Percentiles rank a stretch among this genome's conserved stretches.
Evolutionary conservation across 2,797 vertebrate species (phyloP).

Genomic region (Poeciliopsis paucimaculata): DNA sequence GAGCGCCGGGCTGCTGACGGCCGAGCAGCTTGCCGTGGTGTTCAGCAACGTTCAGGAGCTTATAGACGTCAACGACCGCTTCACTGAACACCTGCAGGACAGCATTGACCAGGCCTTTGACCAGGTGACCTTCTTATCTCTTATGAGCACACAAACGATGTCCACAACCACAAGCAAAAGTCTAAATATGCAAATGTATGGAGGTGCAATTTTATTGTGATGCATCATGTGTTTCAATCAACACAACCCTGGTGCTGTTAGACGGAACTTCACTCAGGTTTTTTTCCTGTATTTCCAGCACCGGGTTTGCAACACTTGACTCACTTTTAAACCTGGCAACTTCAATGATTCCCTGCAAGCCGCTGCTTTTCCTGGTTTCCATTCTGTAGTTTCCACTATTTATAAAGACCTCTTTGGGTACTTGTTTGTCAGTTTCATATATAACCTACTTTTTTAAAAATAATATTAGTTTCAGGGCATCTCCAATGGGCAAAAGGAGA

Average conservation of each 20-base stretch:
- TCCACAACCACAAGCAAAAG: neutral
- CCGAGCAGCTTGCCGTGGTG: constrained; percentile 87
- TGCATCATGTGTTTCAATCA: too few species aligned
- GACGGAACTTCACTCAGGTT: too few species aligned
- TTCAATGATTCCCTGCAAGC: too few species aligned
- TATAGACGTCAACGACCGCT: constrained; percentile 89
- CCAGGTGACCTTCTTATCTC: constrained; percentile 78
- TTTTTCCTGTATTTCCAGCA: too few species aligned
- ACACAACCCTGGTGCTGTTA: too few species aligned
- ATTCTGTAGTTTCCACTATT: too few species aligned
- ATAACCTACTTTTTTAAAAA: neutral
- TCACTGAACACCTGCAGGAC: constrained; percentile 90
- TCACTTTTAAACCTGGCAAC: too few species aligned
- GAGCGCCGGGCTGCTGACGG: constrained; percentile 85
- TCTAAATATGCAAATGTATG: neutral
- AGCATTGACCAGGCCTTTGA: constrained; percentile 89
- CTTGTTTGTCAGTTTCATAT: too few species aligned
- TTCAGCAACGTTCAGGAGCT: constrained; percentile 92
- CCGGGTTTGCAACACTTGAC: too few species aligned
- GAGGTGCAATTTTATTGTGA: too few species aligned
- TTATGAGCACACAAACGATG: neutral
- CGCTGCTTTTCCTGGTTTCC: too few species aligned
- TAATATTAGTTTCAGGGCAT: neutral
- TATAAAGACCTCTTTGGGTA: too few species aligned
- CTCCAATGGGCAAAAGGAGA: neutral